These are phyloP conservation scores for Passerina amoena DNA, from an alignment of 2,113 vertebrate species.

Conservation along the genomic window DNA sequence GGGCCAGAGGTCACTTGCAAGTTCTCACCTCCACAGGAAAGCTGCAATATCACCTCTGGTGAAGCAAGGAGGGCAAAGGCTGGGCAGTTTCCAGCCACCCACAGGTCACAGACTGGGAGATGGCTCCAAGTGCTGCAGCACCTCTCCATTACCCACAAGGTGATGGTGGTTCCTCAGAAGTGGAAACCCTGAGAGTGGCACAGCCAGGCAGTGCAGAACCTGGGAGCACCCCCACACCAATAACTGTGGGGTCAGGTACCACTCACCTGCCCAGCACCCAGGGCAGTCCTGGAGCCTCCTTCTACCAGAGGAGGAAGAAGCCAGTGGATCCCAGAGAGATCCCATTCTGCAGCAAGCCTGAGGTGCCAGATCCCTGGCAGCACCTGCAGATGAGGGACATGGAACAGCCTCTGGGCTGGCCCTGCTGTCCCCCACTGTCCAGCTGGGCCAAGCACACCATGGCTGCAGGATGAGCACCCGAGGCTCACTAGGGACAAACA, in stretches of 20 bases:
- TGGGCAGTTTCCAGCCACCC: rapidly evolving
- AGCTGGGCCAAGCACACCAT: rapidly evolving
- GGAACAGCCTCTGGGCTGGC: rapidly evolving
- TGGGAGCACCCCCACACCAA: neutral
- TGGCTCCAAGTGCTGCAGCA: neutral
- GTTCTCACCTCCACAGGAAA: neutral
- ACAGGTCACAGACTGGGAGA: rapidly evolving
- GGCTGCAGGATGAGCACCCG: neutral
- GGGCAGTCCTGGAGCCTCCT: neutral
- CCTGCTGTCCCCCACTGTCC: neutral
- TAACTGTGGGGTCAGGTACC: rapidly evolving
- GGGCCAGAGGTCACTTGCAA: neutral
- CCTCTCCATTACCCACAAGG: rapidly evolving
- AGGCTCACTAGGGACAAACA: neutral
- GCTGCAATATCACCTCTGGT: neutral
- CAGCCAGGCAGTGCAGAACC: neutral
- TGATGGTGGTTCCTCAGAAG: neutral
- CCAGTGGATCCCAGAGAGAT: neutral
- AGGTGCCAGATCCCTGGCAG: neutral
- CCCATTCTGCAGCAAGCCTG: rapidly evolving
- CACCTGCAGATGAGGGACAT: rapidly evolving
- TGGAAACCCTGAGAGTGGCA: rapidly evolving
- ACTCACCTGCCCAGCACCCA: neutral
- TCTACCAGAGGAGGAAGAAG: neutral
- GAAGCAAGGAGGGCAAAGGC: neutral